These are phyloP conservation scores for Tonatia bakeri DNA, from an alignment of 2,113 vertebrate genomes.

Conservation along the genomic window DNA sequence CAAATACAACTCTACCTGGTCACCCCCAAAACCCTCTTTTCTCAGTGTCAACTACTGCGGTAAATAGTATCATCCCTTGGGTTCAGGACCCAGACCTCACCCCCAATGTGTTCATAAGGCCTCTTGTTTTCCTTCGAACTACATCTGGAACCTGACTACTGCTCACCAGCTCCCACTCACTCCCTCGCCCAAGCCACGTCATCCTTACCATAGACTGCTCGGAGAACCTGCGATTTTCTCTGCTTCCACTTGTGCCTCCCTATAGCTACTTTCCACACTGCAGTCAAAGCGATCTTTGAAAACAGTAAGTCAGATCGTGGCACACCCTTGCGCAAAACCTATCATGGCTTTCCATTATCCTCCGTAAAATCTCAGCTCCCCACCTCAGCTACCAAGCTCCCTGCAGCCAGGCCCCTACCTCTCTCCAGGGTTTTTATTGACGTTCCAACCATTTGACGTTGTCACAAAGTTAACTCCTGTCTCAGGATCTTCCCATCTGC, in stretches of 20 bases:
- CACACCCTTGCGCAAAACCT: neutral
- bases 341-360: neutral
- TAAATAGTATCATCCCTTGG: neutral
- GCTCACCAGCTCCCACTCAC: neutral
- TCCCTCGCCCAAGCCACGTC: neutral
- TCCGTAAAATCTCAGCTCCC: neutral
- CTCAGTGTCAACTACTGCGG: neutral
- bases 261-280: neutral
- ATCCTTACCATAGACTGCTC: neutral
- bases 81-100: neutral
- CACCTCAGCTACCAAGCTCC: neutral
- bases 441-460: neutral
- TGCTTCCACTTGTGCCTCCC: neutral
- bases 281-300: neutral
- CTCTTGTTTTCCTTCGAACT: neutral
- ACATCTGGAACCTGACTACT: neutral
- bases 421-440: neutral
- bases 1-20: neutral
- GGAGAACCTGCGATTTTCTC: neutral
- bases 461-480: neutral
- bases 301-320: neutral
- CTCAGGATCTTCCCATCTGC: neutral
- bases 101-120: neutral
- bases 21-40: neutral
- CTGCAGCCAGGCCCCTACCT: neutral